phyloP scores from a whole-genome alignment of 2,888 invertebrate species.

The Tortrix viridana region DNA sequence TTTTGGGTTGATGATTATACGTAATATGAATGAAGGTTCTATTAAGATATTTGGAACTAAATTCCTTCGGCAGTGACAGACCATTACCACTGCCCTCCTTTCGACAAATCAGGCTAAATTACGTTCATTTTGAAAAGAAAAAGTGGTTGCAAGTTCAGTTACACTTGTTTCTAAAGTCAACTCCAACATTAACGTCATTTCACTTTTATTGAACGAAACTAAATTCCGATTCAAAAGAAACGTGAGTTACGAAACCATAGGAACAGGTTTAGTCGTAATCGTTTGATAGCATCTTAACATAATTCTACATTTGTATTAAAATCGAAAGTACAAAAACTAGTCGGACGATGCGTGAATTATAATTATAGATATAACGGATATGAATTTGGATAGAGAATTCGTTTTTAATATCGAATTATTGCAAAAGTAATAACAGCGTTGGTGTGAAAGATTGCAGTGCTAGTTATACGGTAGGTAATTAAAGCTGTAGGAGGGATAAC shows the following conservation, averaged over 20 bases:
- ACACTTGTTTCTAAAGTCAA: slow-evolving; percentile 23
- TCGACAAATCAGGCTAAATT: slow-evolving; percentile 4
- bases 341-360: slow-evolving; percentile 18
- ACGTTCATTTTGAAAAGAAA: slow-evolving; percentile 17
- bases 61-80: neutral
- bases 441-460: neutral
- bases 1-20: too few species aligned
- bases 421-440: neutral
- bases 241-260: slow-evolving; percentile 31
- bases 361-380: slow-evolving; percentile 23
- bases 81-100: slow-evolving; percentile 1
- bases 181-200: slow-evolving; percentile 21
- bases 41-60: neutral
- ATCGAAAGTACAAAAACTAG: slow-evolving; percentile 38
- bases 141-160: slow-evolving; percentile 30
- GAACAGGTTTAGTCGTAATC: slow-evolving; percentile 30
- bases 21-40: too few species aligned
- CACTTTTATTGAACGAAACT: slow-evolving; percentile 29
- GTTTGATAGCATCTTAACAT: slow-evolving; percentile 32
- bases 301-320: slow-evolving; percentile 35
- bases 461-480: neutral
- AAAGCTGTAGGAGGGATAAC: neutral
- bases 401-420: slow-evolving; percentile 4
- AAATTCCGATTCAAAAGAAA: slow-evolving; percentile 22
- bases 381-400: slow-evolving; percentile 7